These are phyloP conservation scores for Engraulis encrasicolus DNA, from an alignment of 2,113 vertebrate species.

Conservation along the genomic window DNA sequence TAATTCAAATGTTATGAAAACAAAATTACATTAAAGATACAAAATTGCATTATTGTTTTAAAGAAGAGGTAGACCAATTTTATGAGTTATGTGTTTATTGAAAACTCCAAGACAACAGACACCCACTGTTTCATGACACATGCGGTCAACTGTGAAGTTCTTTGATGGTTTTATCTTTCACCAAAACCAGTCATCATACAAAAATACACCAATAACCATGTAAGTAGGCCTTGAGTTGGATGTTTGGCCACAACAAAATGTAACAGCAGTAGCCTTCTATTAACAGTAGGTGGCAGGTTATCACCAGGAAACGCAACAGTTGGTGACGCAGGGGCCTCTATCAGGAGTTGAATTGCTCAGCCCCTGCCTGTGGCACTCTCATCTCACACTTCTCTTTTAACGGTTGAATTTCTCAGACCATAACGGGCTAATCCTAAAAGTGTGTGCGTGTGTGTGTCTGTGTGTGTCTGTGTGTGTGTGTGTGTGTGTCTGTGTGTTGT, in stretches of 20 bases:
- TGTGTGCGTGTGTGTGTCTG: no score
- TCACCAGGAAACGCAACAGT: background rate
- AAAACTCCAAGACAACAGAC: no score
- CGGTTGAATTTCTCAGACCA: background rate
- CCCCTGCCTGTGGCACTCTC: background rate
- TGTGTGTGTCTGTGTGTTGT: no score
- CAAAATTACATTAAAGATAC: no score
- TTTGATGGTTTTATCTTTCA: no score
- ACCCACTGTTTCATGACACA: no score
- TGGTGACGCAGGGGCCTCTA: conserved; percentile 14
- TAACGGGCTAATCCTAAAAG: background rate
- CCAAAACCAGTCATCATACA: background rate
- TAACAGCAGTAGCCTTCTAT: background rate
- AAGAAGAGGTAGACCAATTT: no score
- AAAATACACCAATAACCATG: background rate
- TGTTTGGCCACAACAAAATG: background rate
- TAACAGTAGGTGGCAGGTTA: conserved; percentile 62
- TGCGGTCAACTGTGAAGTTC: no score
- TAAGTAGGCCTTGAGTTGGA: background rate
- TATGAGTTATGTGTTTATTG: no score
- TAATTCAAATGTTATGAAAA: no score
- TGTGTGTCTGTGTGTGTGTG: no score
- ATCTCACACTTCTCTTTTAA: background rate
- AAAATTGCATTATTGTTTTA: no score
- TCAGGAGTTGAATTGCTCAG: background rate